These are phyloP conservation scores for Pteropus alecto DNA, from an alignment of 2,113 vertebrate species.

Conservation along the genomic window DNA sequence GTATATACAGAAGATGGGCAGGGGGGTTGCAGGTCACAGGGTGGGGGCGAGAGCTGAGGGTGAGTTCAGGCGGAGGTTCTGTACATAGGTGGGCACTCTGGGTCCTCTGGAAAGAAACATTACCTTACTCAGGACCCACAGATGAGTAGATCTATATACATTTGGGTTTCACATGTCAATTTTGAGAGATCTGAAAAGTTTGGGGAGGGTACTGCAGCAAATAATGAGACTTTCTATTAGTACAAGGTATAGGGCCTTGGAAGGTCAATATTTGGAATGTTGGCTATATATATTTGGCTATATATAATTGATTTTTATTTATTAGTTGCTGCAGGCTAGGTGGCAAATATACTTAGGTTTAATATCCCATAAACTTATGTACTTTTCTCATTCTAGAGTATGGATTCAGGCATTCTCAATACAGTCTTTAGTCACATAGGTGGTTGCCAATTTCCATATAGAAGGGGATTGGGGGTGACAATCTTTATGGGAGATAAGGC, in stretches of 20 bases:
- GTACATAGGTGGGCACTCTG: neutral
- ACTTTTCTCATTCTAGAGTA: neutral
- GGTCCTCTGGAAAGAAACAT: neutral
- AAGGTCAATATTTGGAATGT: neutral
- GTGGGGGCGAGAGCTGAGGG: too few relatives aligned
- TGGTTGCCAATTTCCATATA: neutral
- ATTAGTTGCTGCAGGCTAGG: neutral
- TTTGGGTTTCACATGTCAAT: neutral
- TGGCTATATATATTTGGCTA: neutral
- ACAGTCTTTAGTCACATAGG: neutral
- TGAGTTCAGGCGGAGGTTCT: rapidly evolving
- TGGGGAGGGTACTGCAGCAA: neutral
- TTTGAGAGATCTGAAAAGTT: neutral
- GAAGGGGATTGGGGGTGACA: neutral
- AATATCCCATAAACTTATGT: neutral
- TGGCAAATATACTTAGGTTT: neutral
- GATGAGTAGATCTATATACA: too few relatives aligned
- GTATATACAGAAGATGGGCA: neutral
- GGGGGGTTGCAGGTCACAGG: neutral
- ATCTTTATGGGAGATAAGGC: neutral
- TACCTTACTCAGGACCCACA: neutral
- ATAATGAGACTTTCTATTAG: neutral
- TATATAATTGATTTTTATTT: neutral
- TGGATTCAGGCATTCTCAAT: neutral
- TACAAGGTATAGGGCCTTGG: neutral